Conservation (phyloP, 2,113 vertebrate species). For the Passer montanus region DNA sequence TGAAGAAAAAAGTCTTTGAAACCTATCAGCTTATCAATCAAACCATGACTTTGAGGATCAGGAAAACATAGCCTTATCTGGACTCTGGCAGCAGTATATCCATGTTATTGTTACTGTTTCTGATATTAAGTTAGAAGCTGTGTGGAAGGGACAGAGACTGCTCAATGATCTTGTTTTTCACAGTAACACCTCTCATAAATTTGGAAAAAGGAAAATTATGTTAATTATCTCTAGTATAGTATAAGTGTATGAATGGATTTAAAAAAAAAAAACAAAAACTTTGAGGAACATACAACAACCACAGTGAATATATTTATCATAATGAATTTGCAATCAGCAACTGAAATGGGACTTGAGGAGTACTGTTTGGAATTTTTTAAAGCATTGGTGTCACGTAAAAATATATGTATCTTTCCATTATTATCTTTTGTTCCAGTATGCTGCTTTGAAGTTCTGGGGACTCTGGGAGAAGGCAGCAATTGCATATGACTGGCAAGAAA, state of each 20-base stretch:
- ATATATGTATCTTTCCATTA: not conserved
- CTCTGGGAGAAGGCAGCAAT: not conserved
- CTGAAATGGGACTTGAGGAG: not conserved
- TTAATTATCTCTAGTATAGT: not conserved
- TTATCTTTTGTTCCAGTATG: not conserved
- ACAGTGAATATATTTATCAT: not conserved
- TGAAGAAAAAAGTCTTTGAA: not conserved
- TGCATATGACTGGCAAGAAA: not conserved
- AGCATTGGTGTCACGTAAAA: not conserved
- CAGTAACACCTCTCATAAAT: not conserved
- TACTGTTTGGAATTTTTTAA: not conserved
- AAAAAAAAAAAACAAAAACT: not conserved
- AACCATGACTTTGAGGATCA: not conserved
- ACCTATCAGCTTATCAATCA: not conserved
- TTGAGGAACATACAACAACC: not conserved
- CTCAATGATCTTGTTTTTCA: not conserved
- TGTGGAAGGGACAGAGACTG: not conserved
- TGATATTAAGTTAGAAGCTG: not conserved
- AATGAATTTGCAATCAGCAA: not conserved
- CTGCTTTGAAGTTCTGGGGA: not conserved
- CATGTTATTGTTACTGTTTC: not conserved
- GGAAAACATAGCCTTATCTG: not conserved
- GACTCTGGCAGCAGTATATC: not conserved
- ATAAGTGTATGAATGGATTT: not conserved
- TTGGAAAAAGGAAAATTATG: not conserved